Conservation (phyloP, 2,888 invertebrate genomes). For the Sthenelais limicola region DNA sequence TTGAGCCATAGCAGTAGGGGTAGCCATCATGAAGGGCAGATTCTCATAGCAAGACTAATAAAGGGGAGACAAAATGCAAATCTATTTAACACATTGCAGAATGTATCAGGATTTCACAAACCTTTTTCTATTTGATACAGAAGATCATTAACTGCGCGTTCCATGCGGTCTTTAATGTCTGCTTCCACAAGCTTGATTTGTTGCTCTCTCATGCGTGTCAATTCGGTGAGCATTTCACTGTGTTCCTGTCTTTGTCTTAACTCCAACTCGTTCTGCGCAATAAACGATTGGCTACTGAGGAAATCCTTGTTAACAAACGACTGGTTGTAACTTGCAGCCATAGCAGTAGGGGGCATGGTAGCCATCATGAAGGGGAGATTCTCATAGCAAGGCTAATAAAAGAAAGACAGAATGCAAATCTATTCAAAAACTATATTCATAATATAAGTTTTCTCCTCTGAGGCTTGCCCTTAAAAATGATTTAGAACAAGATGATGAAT, state of each 20-base stretch:
- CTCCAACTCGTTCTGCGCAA: constrained; percentile 86
- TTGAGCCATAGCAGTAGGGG: background rate
- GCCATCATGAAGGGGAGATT: constrained; percentile 18
- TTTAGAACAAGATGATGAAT: no score
- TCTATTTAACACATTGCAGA: no score
- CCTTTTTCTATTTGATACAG: constrained; percentile 43
- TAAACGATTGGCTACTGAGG: constrained; percentile 42
- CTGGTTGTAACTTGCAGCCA: background rate
- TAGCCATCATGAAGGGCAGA: background rate
- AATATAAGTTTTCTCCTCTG: no score
- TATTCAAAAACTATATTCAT: no score
- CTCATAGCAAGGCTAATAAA: constrained; percentile 43
- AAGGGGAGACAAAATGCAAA: background rate
- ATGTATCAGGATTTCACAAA: constrained; percentile 20
- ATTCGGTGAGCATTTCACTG: constrained; percentile 84
- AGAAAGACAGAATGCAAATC: no score
- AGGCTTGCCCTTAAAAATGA: no score
- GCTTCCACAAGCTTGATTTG: constrained; percentile 79
- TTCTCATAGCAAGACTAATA: constrained; percentile 26
- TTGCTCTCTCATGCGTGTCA: constrained; percentile 89
- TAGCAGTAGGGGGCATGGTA: constrained; percentile 8
- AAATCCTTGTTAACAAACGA: constrained; percentile 21
- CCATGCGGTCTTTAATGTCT: constrained; percentile 91
- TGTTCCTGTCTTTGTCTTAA: constrained; percentile 97
- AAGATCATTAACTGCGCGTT: constrained; percentile 91